Base-by-base conservation (phyloP, 2,797 vertebrate genomes). In the Sebastes kiyomatsui region DNA sequence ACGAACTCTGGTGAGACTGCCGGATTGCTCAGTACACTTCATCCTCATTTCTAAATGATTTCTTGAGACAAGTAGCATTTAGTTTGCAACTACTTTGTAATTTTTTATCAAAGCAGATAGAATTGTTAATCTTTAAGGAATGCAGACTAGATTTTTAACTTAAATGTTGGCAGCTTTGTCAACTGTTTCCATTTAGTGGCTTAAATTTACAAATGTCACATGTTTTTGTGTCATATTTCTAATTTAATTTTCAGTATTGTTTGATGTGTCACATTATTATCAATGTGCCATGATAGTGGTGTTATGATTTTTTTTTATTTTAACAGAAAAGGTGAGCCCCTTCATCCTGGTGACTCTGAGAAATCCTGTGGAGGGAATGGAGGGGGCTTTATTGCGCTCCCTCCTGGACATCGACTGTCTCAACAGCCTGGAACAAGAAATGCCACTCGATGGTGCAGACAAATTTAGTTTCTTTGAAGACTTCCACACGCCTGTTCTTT, bases 291-390 rank as follows among this genome's bases (percentile, higher is more conserved):
- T 71, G 23, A 78, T 60, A 5, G 18, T 27, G 14, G 14, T 84
- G 12, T 75, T 22, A 0, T 73, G 12, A 10, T 9, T 62, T 8
- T 18, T 56, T 28, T 35, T 64, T 38, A 3, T 87, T 90, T 87
- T 81, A 76, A 38, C 72, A 98, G 98, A 84, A 64, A 95, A 93
- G 72, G 89, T 86, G 49, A 96, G 92, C 84, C 96, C 96, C 73
- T 97, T 97, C 86, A 23, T 99, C 74, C 92, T 98, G 90, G 90
- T 99, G 82, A 95, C 96, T 64, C 89, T 99, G 73, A 91, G 64
- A n/a, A 90, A 94, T 67, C 90, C 93, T 22, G 83, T 97, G 74
- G 86, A 92, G 59, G 94, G 95, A 84, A 81, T 92, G 84, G 95
- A 97, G 68, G 94, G 96, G 54, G 91, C 94, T 12, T 90, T 96